A percentile compares a stretch with the other conserved stretches of the same genome.
Evolutionary conservation across 2,888 invertebrate genomes (phyloP).

Genomic region (Drosophila colorata): DNA sequence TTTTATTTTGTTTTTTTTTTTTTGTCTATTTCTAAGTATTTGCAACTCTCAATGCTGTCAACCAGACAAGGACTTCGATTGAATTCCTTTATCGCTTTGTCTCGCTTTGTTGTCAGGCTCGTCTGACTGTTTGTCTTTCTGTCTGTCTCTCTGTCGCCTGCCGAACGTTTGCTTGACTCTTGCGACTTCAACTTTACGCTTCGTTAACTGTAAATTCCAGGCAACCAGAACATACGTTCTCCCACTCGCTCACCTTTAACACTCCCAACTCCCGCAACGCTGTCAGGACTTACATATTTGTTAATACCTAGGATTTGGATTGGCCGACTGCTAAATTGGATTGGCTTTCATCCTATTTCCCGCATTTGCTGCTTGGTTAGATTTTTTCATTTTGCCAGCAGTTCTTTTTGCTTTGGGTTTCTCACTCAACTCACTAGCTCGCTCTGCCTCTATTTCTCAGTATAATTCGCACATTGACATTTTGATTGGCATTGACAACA

Average conservation of each 20-base stretch:
- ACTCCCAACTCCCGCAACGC: conserved; percentile 7
- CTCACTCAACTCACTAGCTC: background rate
- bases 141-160: conserved; percentile 5
- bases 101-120: conserved; percentile 40
- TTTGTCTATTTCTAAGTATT: conserved; percentile 63
- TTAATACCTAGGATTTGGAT: conserved; percentile 64
- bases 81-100: conserved; percentile 70
- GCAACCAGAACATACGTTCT: conserved; percentile 57
- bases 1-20: too few relatives aligned
- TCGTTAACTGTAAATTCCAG: conserved; percentile 77
- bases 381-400: conserved; percentile 62
- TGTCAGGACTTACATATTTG: conserved; percentile 61
- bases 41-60: conserved; percentile 68
- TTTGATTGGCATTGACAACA: conserved; percentile 76
- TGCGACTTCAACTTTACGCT: conserved; percentile 70
- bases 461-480: conserved; percentile 73
- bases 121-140: conserved; percentile 20
- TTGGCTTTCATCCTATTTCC: conserved; percentile 79
- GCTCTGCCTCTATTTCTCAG: conserved; percentile 8
- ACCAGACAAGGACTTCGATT: conserved; percentile 74
- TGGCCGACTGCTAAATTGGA: conserved; percentile 64
- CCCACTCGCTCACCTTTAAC: conserved; percentile 39
- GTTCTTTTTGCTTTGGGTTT: conserved; percentile 17
- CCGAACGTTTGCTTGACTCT: conserved; percentile 45
- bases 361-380: conserved; percentile 78